These are phyloP conservation scores for Anoplolepis gracilipes DNA, from an alignment of 1,140 invertebrate genomes.

Conservation along the genomic window DNA sequence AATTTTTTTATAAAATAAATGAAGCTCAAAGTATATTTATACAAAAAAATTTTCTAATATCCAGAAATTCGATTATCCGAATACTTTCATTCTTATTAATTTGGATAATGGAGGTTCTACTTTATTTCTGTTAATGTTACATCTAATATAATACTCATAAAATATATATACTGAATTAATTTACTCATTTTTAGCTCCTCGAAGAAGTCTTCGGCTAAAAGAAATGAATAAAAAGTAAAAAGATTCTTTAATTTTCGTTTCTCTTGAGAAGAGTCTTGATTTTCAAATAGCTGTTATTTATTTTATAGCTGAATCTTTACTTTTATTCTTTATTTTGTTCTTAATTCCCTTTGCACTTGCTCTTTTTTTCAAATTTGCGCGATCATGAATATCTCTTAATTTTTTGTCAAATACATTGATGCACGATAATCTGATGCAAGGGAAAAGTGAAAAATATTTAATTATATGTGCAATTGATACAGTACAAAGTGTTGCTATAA, in stretches of 20 bases:
- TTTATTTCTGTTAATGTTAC: background rate
- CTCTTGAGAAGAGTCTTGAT: background rate
- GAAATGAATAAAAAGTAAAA: slow-evolving; percentile 10
- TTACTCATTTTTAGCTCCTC: slow-evolving; percentile 22
- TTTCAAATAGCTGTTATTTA: background rate
- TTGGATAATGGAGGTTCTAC: slow-evolving; percentile 6
- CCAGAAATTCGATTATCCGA: background rate
- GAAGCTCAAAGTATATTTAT: background rate
- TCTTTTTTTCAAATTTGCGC: background rate
- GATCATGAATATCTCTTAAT: too few relatives aligned
- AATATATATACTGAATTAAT: background rate
- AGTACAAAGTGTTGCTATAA: background rate
- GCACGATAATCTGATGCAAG: background rate
- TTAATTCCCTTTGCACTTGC: background rate
- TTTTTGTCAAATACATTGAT: background rate
- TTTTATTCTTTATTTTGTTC: background rate
- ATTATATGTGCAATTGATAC: background rate
- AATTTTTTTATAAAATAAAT: slow-evolving; percentile 8
- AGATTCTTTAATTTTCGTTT: slow-evolving; percentile 10
- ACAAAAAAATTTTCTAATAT: background rate
- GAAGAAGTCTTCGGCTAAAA: slow-evolving; percentile 55
- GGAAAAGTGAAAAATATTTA: background rate
- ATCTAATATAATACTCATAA: slow-evolving; percentile 3
- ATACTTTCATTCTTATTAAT: background rate
- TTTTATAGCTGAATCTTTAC: background rate